Conservation (phyloP, 2,888 invertebrate species). For the Macrophya alboannulata region DNA sequence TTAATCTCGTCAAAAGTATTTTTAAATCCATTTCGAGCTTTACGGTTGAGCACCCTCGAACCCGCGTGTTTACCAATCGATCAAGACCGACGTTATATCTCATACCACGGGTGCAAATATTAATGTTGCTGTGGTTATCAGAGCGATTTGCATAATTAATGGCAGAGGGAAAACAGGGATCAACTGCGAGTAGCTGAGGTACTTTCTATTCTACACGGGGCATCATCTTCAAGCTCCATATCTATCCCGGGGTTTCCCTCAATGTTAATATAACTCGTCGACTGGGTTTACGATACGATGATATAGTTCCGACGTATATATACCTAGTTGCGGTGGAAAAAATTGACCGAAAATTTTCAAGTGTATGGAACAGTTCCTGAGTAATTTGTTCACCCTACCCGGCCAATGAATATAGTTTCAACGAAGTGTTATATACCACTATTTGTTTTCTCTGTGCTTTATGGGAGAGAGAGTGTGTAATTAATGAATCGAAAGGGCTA, state of each 20-base stretch:
- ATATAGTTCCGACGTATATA: background rate
- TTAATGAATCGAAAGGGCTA: background rate
- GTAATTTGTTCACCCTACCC: background rate
- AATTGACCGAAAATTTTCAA: background rate
- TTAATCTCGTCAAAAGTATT: slow-evolving; percentile 20
- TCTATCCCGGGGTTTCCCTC: slow-evolving; percentile 31
- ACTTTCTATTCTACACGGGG: slow-evolving; percentile 18
- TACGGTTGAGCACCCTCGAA: slow-evolving; percentile 13
- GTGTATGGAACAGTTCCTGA: background rate
- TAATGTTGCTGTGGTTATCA: slow-evolving; percentile 37
- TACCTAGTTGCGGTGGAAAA: background rate
- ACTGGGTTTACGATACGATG: background rate
- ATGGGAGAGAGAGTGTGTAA: background rate
- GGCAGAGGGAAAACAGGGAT: slow-evolving; percentile 32
- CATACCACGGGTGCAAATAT: slow-evolving; percentile 29
- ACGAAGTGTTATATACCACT: background rate
- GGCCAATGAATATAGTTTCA: background rate
- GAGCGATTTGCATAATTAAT: slow-evolving; percentile 42
- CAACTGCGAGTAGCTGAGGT: background rate
- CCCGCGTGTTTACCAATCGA: slow-evolving; percentile 40
- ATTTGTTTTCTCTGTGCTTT: background rate
- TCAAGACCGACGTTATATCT: slow-evolving; percentile 32
- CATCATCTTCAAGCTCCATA: slow-evolving; percentile 5
- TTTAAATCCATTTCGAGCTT: background rate
- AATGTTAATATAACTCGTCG: background rate